phyloP scores from a whole-genome alignment of 2,888 invertebrate species.

The Amaurobius ferox region DNA sequence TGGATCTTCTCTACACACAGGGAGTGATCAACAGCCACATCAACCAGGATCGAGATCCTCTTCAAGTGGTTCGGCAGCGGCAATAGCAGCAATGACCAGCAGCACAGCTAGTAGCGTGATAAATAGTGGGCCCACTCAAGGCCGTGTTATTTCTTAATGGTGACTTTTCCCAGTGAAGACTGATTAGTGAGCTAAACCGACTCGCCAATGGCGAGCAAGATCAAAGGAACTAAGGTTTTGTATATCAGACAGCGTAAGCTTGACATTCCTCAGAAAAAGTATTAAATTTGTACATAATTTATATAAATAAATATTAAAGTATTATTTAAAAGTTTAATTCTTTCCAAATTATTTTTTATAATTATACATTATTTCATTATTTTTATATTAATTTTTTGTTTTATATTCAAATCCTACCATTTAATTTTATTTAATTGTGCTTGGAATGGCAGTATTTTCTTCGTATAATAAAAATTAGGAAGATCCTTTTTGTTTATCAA shows the following conservation, averaged over 20 bases:
- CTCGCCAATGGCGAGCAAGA: background rate
- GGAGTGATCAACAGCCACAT: background rate
- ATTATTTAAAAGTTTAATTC: too few species aligned
- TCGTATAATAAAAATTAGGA: too few species aligned
- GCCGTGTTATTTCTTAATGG: slow-evolving; percentile 62
- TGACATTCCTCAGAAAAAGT: background rate
- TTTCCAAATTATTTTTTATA: too few species aligned
- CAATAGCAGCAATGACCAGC: slow-evolving; percentile 67
- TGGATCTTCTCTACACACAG: slow-evolving; percentile 8
- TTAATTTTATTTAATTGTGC: too few species aligned
- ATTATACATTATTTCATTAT: too few species aligned
- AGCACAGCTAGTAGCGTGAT: slow-evolving; percentile 55
- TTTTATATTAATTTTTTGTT: too few species aligned
- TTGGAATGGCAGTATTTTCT: too few species aligned
- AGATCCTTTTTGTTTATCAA: too few species aligned
- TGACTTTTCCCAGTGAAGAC: background rate
- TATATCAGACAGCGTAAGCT: background rate
- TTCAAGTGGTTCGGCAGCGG: slow-evolving; percentile 49
- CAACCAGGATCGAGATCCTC: slow-evolving; percentile 22
- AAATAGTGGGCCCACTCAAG: slow-evolving; percentile 48
- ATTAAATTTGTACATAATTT: background rate
- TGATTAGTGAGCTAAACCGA: slow-evolving; percentile 7
- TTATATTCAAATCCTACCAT: too few species aligned
- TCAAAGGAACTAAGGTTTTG: slow-evolving; percentile 4
- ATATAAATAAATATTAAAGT: too few species aligned